phyloP scores from a whole-genome alignment of 2,113 vertebrate species.

The Himantopus leucocephalus region DNA sequence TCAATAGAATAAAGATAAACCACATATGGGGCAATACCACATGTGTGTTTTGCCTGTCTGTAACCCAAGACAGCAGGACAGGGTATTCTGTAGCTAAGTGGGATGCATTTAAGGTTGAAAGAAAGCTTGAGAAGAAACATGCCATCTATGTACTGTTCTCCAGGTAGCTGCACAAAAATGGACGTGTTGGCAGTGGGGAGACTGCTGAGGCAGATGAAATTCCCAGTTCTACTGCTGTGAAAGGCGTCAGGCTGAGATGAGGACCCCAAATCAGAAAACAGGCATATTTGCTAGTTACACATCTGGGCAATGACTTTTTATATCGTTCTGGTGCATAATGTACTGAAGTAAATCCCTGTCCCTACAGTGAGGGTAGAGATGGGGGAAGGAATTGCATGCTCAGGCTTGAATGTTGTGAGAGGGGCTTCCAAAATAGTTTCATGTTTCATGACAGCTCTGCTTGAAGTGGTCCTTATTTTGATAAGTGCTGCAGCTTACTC shows the following conservation, averaged over 20 bases:
- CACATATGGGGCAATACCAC: background rate
- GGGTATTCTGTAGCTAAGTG: background rate
- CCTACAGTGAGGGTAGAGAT: background rate
- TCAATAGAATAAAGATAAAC: background rate
- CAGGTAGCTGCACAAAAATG: background rate
- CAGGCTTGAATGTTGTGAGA: background rate
- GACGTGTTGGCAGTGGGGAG: fast-evolving
- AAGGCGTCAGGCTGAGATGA: background rate
- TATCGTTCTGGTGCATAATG: background rate
- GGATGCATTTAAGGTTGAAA: background rate
- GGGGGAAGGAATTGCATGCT: background rate
- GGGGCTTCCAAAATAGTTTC: background rate
- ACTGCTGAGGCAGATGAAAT: background rate
- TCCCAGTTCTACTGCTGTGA: background rate
- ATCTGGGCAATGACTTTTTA: background rate
- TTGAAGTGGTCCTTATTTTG: background rate
- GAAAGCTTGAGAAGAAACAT: background rate
- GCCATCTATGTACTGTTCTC: background rate
- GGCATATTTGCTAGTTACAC: background rate
- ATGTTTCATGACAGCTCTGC: background rate
- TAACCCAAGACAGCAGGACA: background rate
- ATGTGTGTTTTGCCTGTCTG: background rate
- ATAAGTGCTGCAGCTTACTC: background rate
- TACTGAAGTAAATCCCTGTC: background rate
- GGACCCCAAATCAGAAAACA: background rate